A percentile compares a stretch with the other conserved stretches of the same genome.
phyloP scores from a whole-genome alignment of 1,140 invertebrate genomes.

The Sarcophaga peregrina region DNA sequence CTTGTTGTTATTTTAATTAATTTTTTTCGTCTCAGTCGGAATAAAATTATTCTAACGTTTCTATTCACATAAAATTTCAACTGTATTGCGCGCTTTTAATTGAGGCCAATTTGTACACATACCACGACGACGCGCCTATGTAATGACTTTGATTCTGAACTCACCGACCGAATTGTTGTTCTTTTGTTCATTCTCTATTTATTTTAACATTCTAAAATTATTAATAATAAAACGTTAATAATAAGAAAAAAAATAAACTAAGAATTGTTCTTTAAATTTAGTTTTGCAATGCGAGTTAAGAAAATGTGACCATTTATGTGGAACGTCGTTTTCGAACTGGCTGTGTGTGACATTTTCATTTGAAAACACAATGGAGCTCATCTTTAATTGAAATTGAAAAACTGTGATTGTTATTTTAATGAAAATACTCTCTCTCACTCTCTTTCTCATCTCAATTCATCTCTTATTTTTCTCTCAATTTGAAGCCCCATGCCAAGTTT shows the following conservation, averaged over 20 bases:
- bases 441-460: not conserved
- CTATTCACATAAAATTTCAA: constrained; percentile 8
- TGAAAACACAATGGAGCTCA: not conserved
- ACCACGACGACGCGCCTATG: not conserved
- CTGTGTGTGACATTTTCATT: constrained; percentile 21
- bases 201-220: constrained; percentile 33
- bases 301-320: not conserved
- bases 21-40: not conserved
- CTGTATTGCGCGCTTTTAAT: constrained; percentile 26
- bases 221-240: not conserved
- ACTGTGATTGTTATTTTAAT: constrained; percentile 26
- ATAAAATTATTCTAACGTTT: not conserved
- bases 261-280: not conserved
- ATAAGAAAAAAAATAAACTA: not conserved
- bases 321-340: constrained; percentile 17
- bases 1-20: not conserved
- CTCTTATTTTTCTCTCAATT: too few relatives aligned
- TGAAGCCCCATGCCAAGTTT: too few relatives aligned
- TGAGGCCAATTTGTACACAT: constrained; percentile 27
- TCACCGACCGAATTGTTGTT: not conserved
- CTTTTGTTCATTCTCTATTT: not conserved
- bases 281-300: not conserved
- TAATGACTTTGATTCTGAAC: constrained; percentile 20
- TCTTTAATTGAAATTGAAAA: constrained; percentile 41
- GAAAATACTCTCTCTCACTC: not conserved